Base-by-base conservation (phyloP, 1,140 invertebrate genomes). In the Triops cancriformis region DNA sequence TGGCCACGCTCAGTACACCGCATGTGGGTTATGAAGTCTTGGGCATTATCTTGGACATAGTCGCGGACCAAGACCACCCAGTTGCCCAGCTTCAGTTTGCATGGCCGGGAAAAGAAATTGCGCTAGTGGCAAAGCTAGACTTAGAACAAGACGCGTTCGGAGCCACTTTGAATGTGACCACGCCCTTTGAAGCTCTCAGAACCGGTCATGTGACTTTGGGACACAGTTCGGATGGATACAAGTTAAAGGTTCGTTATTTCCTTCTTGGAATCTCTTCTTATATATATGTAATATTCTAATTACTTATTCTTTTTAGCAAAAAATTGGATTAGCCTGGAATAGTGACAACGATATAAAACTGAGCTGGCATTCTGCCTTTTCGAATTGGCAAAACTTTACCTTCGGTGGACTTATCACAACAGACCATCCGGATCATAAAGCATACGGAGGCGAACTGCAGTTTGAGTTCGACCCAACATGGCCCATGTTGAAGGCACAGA, bases 41-140 rank as follows among this genome's bases (percentile, higher is more conserved):
- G 10, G 77, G 77, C 12, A 0, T 78, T 11, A 27, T 73, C 23
- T 31, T 73, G 1, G 64, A 41, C 7, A 74, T 37, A 12, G 12
- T 27, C 7, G 31, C 77, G 1, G 77, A 74, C 27, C 73, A 78
- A 26, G 31, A 23, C 31, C 31, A 43, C n/a, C 77, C 77, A n/a
- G 9, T 72, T n/a, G n/a, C 73, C 4, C 31, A 73, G n/a, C 37
- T 78, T 3, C 72, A 73, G 41, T 23, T 78, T 18, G 72, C 73
- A n/a, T 78, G 77, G 77, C 77, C 77, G 23, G 77, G 43, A 1
- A 78, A 78, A 27, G 28, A 42, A n/a, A 42, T 78, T 7, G 31
- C 72, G 9, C 2, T 78, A 18, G 5, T 43, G 4, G 28, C 10
- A n/a, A 18, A 73, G 31, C 23, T 72, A 45, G 14, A 43, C 51